phyloP scores from a whole-genome alignment of 1,140 invertebrate species.

The Caenorhabditis inopinata region DNA sequence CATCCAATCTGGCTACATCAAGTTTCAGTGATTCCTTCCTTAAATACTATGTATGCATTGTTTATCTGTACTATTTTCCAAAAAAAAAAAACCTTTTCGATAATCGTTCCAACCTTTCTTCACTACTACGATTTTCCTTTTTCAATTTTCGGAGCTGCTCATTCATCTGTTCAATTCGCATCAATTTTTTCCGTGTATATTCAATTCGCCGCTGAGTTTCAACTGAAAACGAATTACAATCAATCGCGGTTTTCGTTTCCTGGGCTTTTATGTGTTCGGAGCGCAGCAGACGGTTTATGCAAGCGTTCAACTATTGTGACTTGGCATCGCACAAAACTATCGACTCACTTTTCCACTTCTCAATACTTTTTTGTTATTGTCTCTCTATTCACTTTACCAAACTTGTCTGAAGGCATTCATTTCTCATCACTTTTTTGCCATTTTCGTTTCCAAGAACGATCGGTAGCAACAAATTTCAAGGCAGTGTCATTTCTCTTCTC shows the following conservation, averaged over 20 bases:
- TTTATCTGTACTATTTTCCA: neutral
- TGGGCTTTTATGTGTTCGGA: slow-evolving; percentile 25
- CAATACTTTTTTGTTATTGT: neutral
- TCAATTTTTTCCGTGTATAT: slow-evolving; percentile 6
- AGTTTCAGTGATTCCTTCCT: slow-evolving; percentile 6
- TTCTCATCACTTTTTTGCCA: neutral
- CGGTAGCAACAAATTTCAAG: neutral
- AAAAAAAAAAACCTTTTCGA: neutral
- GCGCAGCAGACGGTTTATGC: neutral
- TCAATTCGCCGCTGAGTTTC: slow-evolving; percentile 24
- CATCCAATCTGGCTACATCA: neutral
- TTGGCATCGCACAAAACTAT: neutral
- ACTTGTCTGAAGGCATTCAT: neutral
- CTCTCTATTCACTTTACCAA: neutral
- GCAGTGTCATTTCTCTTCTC: neutral
- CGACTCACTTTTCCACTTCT: neutral
- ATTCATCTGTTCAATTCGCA: slow-evolving; percentile 32
- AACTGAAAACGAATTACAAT: neutral
- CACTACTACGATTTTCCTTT: neutral
- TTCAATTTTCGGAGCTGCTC: slow-evolving; percentile 33
- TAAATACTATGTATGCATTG: neutral
- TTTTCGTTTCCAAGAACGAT: too few species aligned
- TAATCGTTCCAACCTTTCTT: slow-evolving; percentile 12
- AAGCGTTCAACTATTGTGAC: neutral
- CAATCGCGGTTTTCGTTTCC: neutral